Conservation (phyloP, 2,888 invertebrate genomes). For the Plebejus argus region DNA sequence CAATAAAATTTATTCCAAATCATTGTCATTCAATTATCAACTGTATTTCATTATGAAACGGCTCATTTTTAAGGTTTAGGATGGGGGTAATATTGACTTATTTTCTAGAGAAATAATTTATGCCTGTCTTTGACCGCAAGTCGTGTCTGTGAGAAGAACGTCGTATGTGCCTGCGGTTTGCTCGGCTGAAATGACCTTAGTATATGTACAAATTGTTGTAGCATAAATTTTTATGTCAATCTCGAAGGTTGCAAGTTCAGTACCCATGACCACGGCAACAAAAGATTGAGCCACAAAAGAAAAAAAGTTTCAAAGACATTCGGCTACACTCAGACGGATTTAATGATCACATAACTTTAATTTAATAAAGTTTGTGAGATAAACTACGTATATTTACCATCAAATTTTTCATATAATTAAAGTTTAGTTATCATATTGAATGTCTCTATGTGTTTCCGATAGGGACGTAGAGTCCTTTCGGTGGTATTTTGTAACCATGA, state of each 20-base stretch:
- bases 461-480: too few relatives aligned
- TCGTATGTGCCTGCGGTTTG: conserved; percentile 31
- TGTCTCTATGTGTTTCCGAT: too few relatives aligned
- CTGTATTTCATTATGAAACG: conserved; percentile 33
- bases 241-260: neutral
- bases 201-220: neutral
- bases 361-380: too few relatives aligned
- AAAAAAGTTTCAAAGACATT: neutral
- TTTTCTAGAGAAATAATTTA: conserved; percentile 55
- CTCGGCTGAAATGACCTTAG: neutral
- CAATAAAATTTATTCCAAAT: conserved; percentile 52
- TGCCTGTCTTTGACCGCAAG: conserved; percentile 56
- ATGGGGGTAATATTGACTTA: conserved; percentile 46
- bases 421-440: too few relatives aligned
- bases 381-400: too few relatives aligned
- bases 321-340: too few relatives aligned
- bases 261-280: neutral
- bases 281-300: neutral
- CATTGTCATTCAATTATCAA: conserved; percentile 41
- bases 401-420: too few relatives aligned
- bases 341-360: too few relatives aligned
- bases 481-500: too few relatives aligned
- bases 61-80: conserved; percentile 40
- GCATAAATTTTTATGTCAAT: conserved; percentile 13
- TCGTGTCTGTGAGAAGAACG: conserved; percentile 28